Conservation (phyloP, 2,113 vertebrate species). For the Bubo bubo region DNA sequence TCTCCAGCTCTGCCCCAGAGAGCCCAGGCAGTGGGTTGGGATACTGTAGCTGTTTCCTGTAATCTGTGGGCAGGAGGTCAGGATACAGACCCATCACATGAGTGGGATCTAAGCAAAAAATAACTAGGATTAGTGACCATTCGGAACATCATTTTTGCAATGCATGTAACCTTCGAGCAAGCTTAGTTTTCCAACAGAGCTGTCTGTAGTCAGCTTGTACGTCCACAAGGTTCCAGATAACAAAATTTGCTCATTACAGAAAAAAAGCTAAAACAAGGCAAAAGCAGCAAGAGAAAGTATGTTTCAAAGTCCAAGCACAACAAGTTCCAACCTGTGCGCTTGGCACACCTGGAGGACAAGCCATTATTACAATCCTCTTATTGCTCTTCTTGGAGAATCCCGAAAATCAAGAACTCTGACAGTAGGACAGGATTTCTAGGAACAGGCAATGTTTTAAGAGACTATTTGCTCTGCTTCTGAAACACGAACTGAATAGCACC, state of each 20-base stretch:
- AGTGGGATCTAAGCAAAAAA: constrained; percentile 86
- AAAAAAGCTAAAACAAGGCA: not conserved
- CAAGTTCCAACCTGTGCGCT: not conserved
- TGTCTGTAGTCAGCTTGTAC: not conserved
- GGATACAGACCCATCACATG: constrained; percentile 98
- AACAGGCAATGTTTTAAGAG: not conserved
- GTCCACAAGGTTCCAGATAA: not conserved
- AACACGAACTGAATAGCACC: not conserved
- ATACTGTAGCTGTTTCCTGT: constrained; percentile 96
- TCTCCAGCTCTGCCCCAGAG: constrained; percentile 92
- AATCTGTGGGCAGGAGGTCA: constrained; percentile 93
- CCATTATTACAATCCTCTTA: not conserved
- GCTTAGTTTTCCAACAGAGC: not conserved
- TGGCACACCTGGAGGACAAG: not conserved
- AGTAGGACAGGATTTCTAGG: not conserved
- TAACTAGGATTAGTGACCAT: constrained; percentile 24
- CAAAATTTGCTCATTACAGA: not conserved
- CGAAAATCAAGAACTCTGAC: not conserved
- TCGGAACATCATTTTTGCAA: not conserved
- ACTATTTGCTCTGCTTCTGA: not conserved
- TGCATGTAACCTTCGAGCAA: not conserved
- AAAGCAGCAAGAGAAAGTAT: not conserved
- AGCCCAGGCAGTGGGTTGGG: constrained; percentile 91
- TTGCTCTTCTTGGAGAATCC: not conserved
- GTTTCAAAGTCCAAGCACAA: not conserved